Evolutionary conservation across 30 jellyfish, hydroid and myxozoan genomes (phyloP), one percentile per base, ranked within the genome.

Genomic region (Turritopsis rubra): DNA sequence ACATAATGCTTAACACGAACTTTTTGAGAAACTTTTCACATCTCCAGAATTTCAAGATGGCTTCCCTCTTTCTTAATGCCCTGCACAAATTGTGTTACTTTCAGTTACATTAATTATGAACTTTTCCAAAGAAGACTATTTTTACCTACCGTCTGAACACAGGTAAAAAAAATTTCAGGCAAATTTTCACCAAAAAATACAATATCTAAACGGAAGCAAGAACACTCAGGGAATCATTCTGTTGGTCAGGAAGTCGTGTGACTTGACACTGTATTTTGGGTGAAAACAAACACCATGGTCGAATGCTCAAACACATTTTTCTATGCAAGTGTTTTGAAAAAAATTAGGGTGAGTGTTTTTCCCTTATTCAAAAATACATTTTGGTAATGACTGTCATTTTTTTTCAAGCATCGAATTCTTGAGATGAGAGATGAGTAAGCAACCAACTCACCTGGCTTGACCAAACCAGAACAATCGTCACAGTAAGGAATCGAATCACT

Each of bases 141-240:
- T 19, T 7, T 19, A 68, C 77, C 4, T 68, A 68, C 77, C 77
- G 8, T 68, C 19, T 68, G 0, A n/a, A 74, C 1, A 74, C n/a
- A 16, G 16, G 21, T 79, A 75, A 79, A 84, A 75, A 91, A 91
- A 5, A n/a, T 88, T 25, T 91, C 92, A 24, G 96, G 90, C 16
- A 91, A 82, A 68, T 90, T 91, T 82, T 91, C 97, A 25, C 97
- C 97, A 77, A 91, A 91, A 84, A 91, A 91, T 19, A 91, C 94
- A 53, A 91, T 91, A 82, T 91, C 97, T 91, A 73, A 9, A 77
- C 52, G 26, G 7, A 21, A 8, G 27, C 31, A 75, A 54, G 31
- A 75, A 25, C 29, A 27, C 8, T 79, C 29, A 52, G 24, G 5
- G 60, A 3, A 3, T 41, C 13, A 41, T 41, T n/a, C n/a, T n/a